Conservation (phyloP, 2,888 invertebrate genomes). For the Drosophila kanekoi region DNA sequence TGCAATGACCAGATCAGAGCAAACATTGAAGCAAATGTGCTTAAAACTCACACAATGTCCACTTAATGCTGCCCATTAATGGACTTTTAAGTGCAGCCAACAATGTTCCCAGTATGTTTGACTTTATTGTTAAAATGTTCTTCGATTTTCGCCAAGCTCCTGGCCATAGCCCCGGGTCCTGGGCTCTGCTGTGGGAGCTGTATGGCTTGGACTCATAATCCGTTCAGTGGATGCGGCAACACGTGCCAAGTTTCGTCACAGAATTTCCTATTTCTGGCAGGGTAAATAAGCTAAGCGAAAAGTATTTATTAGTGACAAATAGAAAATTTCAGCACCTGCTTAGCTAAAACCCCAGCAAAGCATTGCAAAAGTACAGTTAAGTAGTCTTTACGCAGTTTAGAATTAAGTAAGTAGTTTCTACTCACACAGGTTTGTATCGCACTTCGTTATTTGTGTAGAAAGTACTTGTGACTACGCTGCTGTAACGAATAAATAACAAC, state of each 20-base stretch:
- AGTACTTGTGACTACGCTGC: not conserved
- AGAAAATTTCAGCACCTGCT: slow-evolving; percentile 25
- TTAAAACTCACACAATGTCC: slow-evolving; percentile 69
- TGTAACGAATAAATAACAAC: not conserved
- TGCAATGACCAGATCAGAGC: slow-evolving; percentile 36
- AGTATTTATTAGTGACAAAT: slow-evolving; percentile 50
- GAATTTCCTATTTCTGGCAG: slow-evolving; percentile 19
- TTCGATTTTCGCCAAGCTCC: slow-evolving; percentile 46
- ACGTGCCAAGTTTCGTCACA: slow-evolving; percentile 59
- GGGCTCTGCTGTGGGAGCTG: not conserved
- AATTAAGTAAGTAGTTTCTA: not conserved
- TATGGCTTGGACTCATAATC: slow-evolving; percentile 61
- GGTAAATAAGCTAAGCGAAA: slow-evolving; percentile 49
- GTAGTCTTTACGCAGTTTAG: not conserved
- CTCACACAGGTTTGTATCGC: not conserved
- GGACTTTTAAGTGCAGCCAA: slow-evolving; percentile 79
- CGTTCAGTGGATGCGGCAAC: slow-evolving; percentile 60
- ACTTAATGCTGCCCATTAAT: slow-evolving; percentile 78
- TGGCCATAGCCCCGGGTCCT: not conserved
- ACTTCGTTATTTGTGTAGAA: not conserved
- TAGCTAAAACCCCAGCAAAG: slow-evolving; percentile 13
- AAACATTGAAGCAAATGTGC: slow-evolving; percentile 65
- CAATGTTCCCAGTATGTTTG: slow-evolving; percentile 67
- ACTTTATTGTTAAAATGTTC: slow-evolving; percentile 71
- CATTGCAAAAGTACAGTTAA: not conserved